Evolutionary conservation across 2,113 vertebrate species (phyloP), one percentile per base, ranked within the genome.

Genomic region (Dromiciops gliroides): DNA sequence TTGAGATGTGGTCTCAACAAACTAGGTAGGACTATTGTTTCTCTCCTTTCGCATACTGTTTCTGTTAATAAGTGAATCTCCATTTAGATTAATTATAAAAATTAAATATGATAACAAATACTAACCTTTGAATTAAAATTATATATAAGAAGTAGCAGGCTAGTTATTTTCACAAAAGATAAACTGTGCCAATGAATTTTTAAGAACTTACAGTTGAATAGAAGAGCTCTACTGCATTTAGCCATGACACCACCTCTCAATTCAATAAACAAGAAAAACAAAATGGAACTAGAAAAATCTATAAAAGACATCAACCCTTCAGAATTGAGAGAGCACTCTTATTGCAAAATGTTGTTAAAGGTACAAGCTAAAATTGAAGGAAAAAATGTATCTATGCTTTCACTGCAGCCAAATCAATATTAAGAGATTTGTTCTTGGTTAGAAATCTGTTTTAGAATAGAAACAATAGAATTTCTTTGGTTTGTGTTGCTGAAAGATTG

Each of bases 321-420:
- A 49, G 28, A 90, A 90, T 49, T 90, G 89, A 90, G 48, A 90
- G 89, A 90, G 89, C 24, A 31, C 48, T 48, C 89, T 89, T 89
- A 89, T 49, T 90, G 89, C 89, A 90, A 90, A 90, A 90, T 90
- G 48, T 49, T 90, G 89, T 90, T 90, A 90, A 90, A 50, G 48
- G 48, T 50, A 48, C 28, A 50, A 90, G 48, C 48, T 90, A 49
- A 90, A 90, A 90, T 90, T 90, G 89, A 90, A 90, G 89, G 89
- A 90, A 90, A 90, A 90, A 90, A 90, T 90, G 89, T 90, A 90
- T 90, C 89, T 90, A 7, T 90, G 14, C 24, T 90, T 31, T 49
- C 89, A 90, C 48, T 90, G 89, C 89, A 90, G 48, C 48, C 89
- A 90, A 90, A 90, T 90, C 89, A 90, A 90, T 90, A 90, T 90